phyloP scores from a whole-genome alignment of 2,797 vertebrate species.

The Bovichtus variegatus region DNA sequence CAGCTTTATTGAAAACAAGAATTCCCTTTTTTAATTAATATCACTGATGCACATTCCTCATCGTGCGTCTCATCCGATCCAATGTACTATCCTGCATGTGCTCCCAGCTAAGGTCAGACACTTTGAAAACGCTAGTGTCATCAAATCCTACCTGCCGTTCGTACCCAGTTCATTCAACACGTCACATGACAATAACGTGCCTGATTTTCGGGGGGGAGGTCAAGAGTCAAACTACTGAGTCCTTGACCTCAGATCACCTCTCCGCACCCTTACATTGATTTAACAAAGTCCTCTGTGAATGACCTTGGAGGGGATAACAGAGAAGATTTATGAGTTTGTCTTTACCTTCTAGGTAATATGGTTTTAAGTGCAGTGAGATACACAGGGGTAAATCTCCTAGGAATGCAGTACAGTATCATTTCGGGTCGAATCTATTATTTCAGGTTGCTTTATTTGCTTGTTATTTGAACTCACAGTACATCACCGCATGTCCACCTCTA shows the following conservation, averaged over 20 bases:
- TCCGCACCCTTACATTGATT: conserved; percentile 48
- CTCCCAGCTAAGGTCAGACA: conserved; percentile 24
- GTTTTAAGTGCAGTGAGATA: conserved; percentile 34
- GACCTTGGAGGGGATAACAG: conserved; percentile 30
- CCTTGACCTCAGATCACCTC: conserved; percentile 49
- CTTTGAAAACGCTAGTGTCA: conserved; percentile 10
- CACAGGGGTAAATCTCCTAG: background rate
- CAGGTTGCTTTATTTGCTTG: conserved; percentile 14
- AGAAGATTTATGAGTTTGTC: conserved; percentile 39
- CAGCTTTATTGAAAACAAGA: conserved; percentile 18
- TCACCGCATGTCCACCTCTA: background rate
- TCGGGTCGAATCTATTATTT: conserved; percentile 25
- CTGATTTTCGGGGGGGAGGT: conserved; percentile 29
- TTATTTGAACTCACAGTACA: conserved; percentile 13
- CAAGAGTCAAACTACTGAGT: conserved; percentile 45
- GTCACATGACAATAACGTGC: conserved; percentile 11
- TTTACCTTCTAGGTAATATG: conserved; percentile 32
- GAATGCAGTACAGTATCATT: background rate
- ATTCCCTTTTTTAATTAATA: background rate
- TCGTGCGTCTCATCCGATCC: background rate
- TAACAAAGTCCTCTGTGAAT: conserved; percentile 16
- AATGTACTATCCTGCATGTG: background rate
- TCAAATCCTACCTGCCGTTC: conserved; percentile 36
- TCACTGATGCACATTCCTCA: conserved; percentile 3
- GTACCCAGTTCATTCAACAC: background rate